Base-by-base conservation (phyloP, 2,797 vertebrate species). In the Scolopax rusticola region DNA sequence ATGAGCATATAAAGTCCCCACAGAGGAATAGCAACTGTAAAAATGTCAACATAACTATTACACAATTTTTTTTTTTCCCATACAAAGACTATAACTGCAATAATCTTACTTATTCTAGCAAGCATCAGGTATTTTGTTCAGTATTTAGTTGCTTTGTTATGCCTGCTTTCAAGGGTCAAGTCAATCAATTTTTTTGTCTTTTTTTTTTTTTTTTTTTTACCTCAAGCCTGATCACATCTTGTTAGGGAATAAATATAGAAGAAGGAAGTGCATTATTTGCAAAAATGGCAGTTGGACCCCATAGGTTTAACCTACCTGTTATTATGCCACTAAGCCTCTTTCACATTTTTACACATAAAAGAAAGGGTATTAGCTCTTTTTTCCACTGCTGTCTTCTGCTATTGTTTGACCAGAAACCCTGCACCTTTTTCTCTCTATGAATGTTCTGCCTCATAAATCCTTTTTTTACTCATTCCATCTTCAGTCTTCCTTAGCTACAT, bases 381-480 rank as follows among this genome's bases (percentile, higher is more conserved):
- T 86, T 80, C n/a, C 15, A 32, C 10, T 57, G 30, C 7, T 48
- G 19, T 32, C 45, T 93, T 69, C 41, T 76, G 23, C 41, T 74
- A 54, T 8, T 75, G 8, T 93, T 92, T 73, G 61, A 80, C 70
- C 64, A 89, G 43, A 24, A 85, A 68, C 11, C 15, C 43, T 56
- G 70, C 6, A 40, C 14, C 36, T 81, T 77, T 60, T 90, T 82
- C 30, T 89, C 61, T 60, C 43, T 77, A 43, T 77, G 56, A 94
- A 74, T 84, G 25, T 33, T 77, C 45, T 91, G 43, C 24, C 28
- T 89, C 80, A 80, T 90, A 91, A 94, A 88, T 93, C 67, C 67
- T 82, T 93, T 89, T 92, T 87, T 87, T 64, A 90, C 70, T 87
- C 53, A 67, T 90, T 92, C 90, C 41, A 64, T 90, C 89, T 90